Evolutionary conservation across 2,888 invertebrate species (phyloP).

Genomic region (Orgyia antiqua): DNA sequence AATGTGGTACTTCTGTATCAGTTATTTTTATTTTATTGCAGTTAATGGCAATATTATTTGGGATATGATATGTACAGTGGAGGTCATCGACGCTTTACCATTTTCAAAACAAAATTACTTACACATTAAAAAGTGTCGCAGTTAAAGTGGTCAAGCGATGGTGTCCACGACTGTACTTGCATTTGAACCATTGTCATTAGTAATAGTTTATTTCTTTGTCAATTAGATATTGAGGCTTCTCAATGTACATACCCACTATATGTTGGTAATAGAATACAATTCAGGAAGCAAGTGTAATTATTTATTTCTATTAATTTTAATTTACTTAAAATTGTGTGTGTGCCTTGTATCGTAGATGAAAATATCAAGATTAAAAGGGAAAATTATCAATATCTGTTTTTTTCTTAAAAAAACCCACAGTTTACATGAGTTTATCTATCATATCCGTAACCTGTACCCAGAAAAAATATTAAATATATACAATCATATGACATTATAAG

Average conservation of each 20-base stretch:
- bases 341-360: constrained; percentile 84
- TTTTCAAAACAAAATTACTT: no score
- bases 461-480: no score
- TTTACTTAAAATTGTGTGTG: constrained; percentile 81
- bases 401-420: no score
- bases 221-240: constrained; percentile 50
- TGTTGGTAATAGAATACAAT: constrained; percentile 54
- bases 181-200: constrained; percentile 33
- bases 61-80: no score
- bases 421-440: no score
- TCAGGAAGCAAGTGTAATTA: constrained; percentile 62
- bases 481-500: no score
- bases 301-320: constrained; percentile 70
- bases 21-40: constrained; percentile 49
- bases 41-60: constrained; percentile 41
- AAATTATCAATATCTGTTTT: constrained; percentile 69
- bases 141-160: no score
- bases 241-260: constrained; percentile 38
- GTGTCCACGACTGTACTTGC: no score
- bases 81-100: no score
- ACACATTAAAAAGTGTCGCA: no score
- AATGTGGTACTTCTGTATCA: constrained; percentile 65
- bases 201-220: constrained; percentile 47
- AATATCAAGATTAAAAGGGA: constrained; percentile 80
- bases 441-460: no score